Conservation (phyloP, 2,113 vertebrate species). For the Ondatra zibethicus region DNA sequence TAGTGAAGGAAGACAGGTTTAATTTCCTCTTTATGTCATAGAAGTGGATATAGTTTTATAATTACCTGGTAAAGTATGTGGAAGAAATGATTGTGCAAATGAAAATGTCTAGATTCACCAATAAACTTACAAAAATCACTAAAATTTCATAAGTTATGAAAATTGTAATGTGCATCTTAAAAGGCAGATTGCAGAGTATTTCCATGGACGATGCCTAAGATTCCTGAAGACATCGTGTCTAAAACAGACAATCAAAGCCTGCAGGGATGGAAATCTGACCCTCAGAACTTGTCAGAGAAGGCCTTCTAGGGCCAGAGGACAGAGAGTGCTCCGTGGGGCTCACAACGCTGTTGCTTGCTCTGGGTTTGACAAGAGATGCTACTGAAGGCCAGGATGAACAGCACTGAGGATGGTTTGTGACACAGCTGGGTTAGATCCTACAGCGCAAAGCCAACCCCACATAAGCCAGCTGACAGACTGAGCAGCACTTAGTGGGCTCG, state of each 20-base stretch:
- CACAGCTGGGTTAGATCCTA: slow-evolving; percentile 83
- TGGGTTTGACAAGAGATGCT: slow-evolving; percentile 88
- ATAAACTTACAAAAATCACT: slow-evolving; percentile 40
- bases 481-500: slow-evolving; percentile 86
- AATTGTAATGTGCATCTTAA: not conserved
- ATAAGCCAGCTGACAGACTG: slow-evolving; percentile 85
- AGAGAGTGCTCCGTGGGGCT: slow-evolving; percentile 78
- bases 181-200: slow-evolving; percentile 21
- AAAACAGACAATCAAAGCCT: slow-evolving; percentile 48
- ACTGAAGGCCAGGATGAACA: slow-evolving; percentile 87
- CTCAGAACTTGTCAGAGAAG: slow-evolving; percentile 69
- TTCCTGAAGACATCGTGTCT: slow-evolving; percentile 32
- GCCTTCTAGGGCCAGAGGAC: slow-evolving; percentile 88
- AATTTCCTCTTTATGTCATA: slow-evolving; percentile 64
- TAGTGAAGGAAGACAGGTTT: slow-evolving; percentile 56
- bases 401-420: slow-evolving; percentile 85
- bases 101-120: slow-evolving; percentile 40
- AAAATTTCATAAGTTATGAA: slow-evolving; percentile 5
- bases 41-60: slow-evolving; percentile 59
- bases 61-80: slow-evolving; percentile 64
- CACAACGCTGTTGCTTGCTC: slow-evolving; percentile 78
- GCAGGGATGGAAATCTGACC: slow-evolving; percentile 65
- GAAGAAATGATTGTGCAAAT: slow-evolving; percentile 58
- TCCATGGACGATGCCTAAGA: slow-evolving; percentile 63
- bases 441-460: slow-evolving; percentile 86